phyloP scores from a whole-genome alignment of 2,797 vertebrate species.

The Parauchenoglanis ngamensis region DNA sequence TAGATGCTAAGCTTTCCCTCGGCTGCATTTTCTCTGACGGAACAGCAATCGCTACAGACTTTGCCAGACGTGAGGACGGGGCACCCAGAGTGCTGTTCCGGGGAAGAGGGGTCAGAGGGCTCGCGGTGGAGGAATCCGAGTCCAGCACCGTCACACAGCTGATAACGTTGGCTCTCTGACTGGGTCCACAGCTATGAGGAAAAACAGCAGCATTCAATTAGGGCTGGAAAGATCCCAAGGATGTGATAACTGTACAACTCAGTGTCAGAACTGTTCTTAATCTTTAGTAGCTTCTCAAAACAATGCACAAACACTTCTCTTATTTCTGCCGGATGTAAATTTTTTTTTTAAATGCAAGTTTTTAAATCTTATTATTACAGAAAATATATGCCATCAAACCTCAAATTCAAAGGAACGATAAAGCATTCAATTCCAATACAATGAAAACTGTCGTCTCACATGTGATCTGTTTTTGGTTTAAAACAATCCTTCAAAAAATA shows the following conservation, averaged over 20 bases:
- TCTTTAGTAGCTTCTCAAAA: background rate
- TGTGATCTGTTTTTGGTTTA: background rate
- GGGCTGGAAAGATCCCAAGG: background rate
- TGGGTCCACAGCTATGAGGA: constrained; percentile 68
- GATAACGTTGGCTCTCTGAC: constrained; percentile 95
- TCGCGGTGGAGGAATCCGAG: constrained; percentile 91
- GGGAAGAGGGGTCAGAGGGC: constrained; percentile 85
- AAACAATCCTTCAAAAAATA: background rate
- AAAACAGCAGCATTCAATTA: background rate
- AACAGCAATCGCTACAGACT: constrained; percentile 90
- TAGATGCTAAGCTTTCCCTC: constrained; percentile 68
- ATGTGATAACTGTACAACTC: too few relatives aligned
- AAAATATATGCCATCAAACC: background rate
- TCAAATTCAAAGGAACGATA: background rate
- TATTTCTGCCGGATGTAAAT: background rate
- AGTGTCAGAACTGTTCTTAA: too few relatives aligned
- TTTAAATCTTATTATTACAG: background rate
- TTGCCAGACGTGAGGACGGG: constrained; percentile 73
- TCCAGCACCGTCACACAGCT: constrained; percentile 98
- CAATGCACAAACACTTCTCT: background rate
- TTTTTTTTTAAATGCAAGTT: too few relatives aligned
- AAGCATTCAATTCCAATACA: background rate
- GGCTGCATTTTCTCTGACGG: constrained; percentile 88
- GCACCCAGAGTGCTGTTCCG: constrained; percentile 65
- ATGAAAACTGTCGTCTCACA: background rate